These are phyloP conservation scores for Monoplex corrugatus DNA, from an alignment of 2,888 invertebrate species.

Conservation along the genomic window DNA sequence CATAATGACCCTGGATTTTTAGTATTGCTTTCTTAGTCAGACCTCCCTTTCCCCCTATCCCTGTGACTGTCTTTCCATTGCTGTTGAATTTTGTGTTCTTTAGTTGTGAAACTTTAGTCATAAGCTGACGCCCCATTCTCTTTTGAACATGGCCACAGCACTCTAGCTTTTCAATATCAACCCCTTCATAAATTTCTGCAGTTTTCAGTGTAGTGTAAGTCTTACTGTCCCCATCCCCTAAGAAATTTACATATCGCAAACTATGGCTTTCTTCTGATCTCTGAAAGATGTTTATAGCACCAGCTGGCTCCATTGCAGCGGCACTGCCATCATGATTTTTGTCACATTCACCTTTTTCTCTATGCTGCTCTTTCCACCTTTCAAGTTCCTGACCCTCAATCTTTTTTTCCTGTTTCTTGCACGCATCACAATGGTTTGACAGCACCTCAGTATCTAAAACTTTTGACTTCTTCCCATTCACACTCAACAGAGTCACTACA, in stretches of 20 bases:
- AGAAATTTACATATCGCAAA: too few species aligned
- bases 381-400: neutral
- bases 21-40: constrained; percentile 30
- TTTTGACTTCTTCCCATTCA: neutral
- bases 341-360: neutral
- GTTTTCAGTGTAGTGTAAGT: neutral
- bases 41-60: constrained; percentile 38
- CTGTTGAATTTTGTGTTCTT: neutral
- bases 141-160: constrained; percentile 8
- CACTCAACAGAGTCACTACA: neutral
- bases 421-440: neutral
- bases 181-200: neutral
- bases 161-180: neutral
- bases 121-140: constrained; percentile 29
- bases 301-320: constrained; percentile 10
- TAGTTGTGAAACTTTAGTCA: neutral
- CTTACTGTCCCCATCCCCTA: constrained; percentile 3
- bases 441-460: neutral
- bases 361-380: constrained; percentile 8
- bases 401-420: neutral
- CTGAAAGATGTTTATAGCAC: neutral
- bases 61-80: neutral
- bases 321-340: neutral
- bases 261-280: neutral
- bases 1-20: constrained; percentile 50